These are phyloP conservation scores for Astyanax mexicanus DNA, from an alignment of 2,797 vertebrate species.

Conservation along the genomic window DNA sequence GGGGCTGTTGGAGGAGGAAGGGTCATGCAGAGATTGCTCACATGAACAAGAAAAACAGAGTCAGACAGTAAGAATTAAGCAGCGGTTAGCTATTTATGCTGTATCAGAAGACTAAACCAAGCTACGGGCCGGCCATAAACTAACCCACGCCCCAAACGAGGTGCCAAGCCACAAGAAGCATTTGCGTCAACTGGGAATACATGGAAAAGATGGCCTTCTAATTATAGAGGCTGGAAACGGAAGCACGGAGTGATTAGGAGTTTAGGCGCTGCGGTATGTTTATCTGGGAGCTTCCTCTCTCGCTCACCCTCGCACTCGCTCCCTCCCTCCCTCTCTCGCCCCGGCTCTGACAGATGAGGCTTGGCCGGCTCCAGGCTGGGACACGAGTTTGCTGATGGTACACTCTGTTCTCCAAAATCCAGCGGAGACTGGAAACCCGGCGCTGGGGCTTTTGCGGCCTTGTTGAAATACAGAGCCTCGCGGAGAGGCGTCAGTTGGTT, in stretches of 20 bases:
- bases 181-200: constrained; percentile 99
- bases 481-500: constrained; percentile 93
- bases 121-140: constrained; percentile 91
- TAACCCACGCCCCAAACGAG: constrained; percentile 95
- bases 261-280: constrained; percentile 97
- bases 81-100: constrained; percentile 95
- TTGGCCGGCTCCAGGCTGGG: constrained; percentile 78
- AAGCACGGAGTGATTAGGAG: constrained; percentile 95
- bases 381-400: constrained; percentile 83
- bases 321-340: constrained; percentile 77
- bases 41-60: constrained; percentile 80
- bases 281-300: constrained; percentile 95
- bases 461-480: constrained; percentile 89
- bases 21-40: constrained; percentile 71
- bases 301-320: constrained; percentile 68
- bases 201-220: constrained; percentile 97
- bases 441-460: constrained; percentile 88
- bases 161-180: constrained; percentile 99
- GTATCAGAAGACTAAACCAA: constrained; percentile 96
- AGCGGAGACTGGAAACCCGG: constrained; percentile 72
- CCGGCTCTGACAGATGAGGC: constrained; percentile 85
- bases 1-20: constrained; percentile 52
- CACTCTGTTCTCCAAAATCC: constrained; percentile 82
- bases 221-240: constrained; percentile 99
- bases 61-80: constrained; percentile 82